Base-by-base conservation (phyloP, 2,888 invertebrate genomes). In the Cremastobaeus sp. region DNA sequence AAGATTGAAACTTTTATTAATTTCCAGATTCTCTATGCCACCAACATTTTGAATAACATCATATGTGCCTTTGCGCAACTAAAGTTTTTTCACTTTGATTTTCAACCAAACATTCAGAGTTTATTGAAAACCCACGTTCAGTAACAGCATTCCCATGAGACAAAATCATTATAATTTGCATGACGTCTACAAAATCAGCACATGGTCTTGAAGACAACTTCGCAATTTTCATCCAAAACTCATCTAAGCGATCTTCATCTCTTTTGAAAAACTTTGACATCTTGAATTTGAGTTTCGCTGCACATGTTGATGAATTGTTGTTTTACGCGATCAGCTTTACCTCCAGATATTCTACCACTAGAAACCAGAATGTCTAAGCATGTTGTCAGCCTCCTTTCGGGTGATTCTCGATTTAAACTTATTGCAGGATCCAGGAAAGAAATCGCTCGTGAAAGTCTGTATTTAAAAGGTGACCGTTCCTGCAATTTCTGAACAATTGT, bases 381-480 rank as follows among this genome's bases (percentile, higher is more conserved):
- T 2, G 21, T 12, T 47, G 47, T 47, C n/a, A 59, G 6, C 37
- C 43, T 34, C 25, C 14, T 59, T 47, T 25, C 28, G 14, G 47
- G 35, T 28, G 5, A 12, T 14, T 25, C 18, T 6, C 3, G 9
- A 15, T 59, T 9, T 37, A 47, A 32, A 57, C 39, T 11, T 12
- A 12, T n/a, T 5, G 25, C 8, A 5, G 55, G 55, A 25, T 66
- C 39, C 12, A 57, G 35, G 20, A 39, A 57, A 4, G 66, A 66
- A 34, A 66, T 66, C 4, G 34, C 66, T 5, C 34, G 25, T 6
- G 66, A 48, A 8, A 57, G 32, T 28, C 12, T 32, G 14, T 50
- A 43, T 8, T 66, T 66, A 1, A 66, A 39, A n/a, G 66, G 50
- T 35, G 34, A 57, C 3, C 57, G 21, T 39, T 66, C 57, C 11